Evolutionary conservation across 2,113 vertebrate genomes (phyloP).

Genomic region (Oncorhynchus masou): DNA sequence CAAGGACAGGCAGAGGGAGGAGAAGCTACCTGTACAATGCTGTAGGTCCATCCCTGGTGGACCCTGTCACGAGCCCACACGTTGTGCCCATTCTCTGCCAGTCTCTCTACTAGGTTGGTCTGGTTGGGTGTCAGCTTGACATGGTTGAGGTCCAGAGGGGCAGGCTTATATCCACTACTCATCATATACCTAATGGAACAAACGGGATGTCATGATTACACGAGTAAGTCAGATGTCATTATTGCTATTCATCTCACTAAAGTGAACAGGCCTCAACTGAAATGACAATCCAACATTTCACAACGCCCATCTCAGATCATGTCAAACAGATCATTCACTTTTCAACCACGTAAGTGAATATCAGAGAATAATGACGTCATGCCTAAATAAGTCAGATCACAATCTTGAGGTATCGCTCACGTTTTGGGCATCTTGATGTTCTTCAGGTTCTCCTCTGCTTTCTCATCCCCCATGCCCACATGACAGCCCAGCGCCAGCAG

Average conservation of each 20-base stretch:
- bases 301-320: no score
- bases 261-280: no score
- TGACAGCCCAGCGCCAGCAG: constrained; percentile 89
- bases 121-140: constrained; percentile 89
- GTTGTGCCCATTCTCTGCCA: constrained; percentile 91
- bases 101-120: constrained; percentile 86
- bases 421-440: constrained; percentile 89
- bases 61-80: constrained; percentile 91
- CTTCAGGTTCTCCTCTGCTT: constrained; percentile 90
- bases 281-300: no score
- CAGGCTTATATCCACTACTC: constrained; percentile 86
- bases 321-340: no score
- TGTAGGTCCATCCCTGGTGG: constrained; percentile 90
- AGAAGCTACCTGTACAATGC: constrained; percentile 80
- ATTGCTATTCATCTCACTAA: no score
- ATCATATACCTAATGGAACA: constrained; percentile 78
- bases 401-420: constrained; percentile 61
- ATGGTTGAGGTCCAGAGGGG: constrained; percentile 85
- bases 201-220: not conserved
- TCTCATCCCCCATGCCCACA: constrained; percentile 92
- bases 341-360: no score
- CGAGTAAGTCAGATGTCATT: not conserved
- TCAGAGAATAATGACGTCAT: not conserved
- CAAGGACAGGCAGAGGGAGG: not conserved
- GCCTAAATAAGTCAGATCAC: not conserved